These are phyloP conservation scores for Drosophila ananassae DNA, from an alignment of 1,140 invertebrate genomes.

Conservation along the genomic window DNA sequence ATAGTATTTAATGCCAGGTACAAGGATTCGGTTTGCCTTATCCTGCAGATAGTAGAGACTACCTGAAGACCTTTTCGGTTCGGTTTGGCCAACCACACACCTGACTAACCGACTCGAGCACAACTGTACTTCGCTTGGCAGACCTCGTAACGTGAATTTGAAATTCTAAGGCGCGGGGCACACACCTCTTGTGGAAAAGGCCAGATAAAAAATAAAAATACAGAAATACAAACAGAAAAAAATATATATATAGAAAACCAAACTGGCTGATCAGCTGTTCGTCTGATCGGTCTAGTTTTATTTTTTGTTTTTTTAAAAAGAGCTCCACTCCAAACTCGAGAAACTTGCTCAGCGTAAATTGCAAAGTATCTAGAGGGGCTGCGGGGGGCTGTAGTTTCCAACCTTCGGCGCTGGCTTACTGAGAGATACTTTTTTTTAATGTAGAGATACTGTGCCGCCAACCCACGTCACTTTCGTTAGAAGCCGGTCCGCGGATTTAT, in stretches of 20 bases:
- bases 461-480: slow-evolving; percentile 65
- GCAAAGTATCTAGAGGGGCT: slow-evolving; percentile 18
- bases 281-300: slow-evolving; percentile 70
- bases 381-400: slow-evolving; percentile 2
- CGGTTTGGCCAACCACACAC: slow-evolving; percentile 15
- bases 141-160: slow-evolving; percentile 56
- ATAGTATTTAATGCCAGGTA: not conserved
- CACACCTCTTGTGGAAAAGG: slow-evolving; percentile 55
- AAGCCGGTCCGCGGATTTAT: slow-evolving; percentile 43
- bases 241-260: slow-evolving; percentile 13
- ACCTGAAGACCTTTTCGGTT: slow-evolving; percentile 16
- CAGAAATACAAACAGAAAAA: slow-evolving; percentile 26
- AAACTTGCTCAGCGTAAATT: slow-evolving; percentile 66
- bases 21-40: not conserved
- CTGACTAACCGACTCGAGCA: slow-evolving; percentile 39
- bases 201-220: slow-evolving; percentile 48
- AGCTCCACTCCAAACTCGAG: slow-evolving; percentile 35
- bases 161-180: slow-evolving; percentile 66
- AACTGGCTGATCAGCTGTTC: slow-evolving; percentile 80
- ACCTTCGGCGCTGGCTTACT: slow-evolving; percentile 37
- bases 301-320: not conserved
- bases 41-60: not conserved
- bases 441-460: slow-evolving; percentile 15
- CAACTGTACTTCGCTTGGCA: slow-evolving; percentile 64
- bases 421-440: slow-evolving; percentile 5